Base-by-base conservation (phyloP, 2,888 invertebrate genomes). In the Campoplex capitator region DNA sequence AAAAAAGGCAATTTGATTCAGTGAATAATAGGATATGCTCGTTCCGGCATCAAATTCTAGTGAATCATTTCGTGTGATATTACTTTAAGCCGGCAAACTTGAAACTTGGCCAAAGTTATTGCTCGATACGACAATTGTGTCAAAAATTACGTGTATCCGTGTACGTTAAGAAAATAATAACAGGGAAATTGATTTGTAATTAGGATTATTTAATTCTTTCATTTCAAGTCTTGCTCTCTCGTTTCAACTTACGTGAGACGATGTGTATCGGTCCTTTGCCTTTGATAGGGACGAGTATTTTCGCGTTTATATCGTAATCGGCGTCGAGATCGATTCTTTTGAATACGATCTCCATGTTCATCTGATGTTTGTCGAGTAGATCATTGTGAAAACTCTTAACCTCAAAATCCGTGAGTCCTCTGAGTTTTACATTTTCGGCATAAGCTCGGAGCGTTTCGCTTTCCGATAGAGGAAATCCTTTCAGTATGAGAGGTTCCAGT, bases 291-390 rank as follows among this genome's bases (percentile, higher is more conserved):
- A 94, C 90, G 54, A 93, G 35, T 62, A 94, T 91, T 74, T 84
- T 92, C 0, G 92, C 91, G 11, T 81, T 86, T 28, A 94, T 88
- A n/a, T 92, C 88, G 87, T 93, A 93, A n/a, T 89, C 89, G 0
- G 92, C 91, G 0, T 89, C 70, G 45, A 94, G 28, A 4, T 35
- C 76, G 13, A 92, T 56, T 11, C 88, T 65, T 0, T 87, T 86
- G 65, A 93, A 91, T 4, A 18, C 0, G 0, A 92, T 0, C 0
- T 89, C 88, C 0, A 91, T 3, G 0, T 91, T 86, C 0, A 93
- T 48, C 1, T 9, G 76, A 13, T 83, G 51, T 0, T 91, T 90
- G 2, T 91, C 80, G 0, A 23, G 23, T 0, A 92, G 32, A 38
- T 93, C 91, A 0, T 90, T 1, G 4, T 92, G 87, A 1, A 92